Evolutionary conservation across 1,140 invertebrate genomes (phyloP), one percentile per base, ranked within the genome.

Genomic region (Calephelis virginiensis): DNA sequence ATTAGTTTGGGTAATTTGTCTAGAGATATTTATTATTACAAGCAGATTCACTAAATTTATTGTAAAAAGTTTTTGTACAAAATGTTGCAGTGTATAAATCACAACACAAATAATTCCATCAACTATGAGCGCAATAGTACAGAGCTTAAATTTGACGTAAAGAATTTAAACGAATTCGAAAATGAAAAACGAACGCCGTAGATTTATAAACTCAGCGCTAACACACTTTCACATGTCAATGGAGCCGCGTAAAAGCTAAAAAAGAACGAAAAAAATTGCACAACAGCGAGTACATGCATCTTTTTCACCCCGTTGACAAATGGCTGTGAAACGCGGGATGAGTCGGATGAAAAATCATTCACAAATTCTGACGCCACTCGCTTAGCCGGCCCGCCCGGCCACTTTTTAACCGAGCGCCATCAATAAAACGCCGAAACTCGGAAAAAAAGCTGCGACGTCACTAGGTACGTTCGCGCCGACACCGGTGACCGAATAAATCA

Each of bases 151-250:
- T n/a, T 12, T 48, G 63, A 60, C 64, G 38, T 13, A 50, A 66
- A 50, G 76, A 77, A 81, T 76, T 75, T 82, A 86, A 83, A 82
- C 76, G 50, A 69, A 69, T 75, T 80, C 76, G 75, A 82, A 77
- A 69, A 68, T 64, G 72, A 78, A 81, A 82, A 81, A 78, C 74
- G 72, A 70, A 72, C 72, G 61, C 61, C 72, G 69, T 90, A 85
- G 87, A 89, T 88, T 85, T 83, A 90, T 85, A 76, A 64, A 74
- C 71, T 76, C 75, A 81, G 80, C 81, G 81, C 84, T 89, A 90
- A 90, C 88, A 89, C 83, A 88, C 84, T 90, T 89, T 85, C 83
- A 81, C 85, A 84, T 89, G 86, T 89, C 86, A 86, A 87, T 89
- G 85, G 82, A 81, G 82, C 76, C 79, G 75, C 81, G 84, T 90